A percentile compares a stretch with the other conserved stretches of the same genome.
Conservation (phyloP, 2,113 vertebrate genomes). For the Anarrhichthys ocellatus region DNA sequence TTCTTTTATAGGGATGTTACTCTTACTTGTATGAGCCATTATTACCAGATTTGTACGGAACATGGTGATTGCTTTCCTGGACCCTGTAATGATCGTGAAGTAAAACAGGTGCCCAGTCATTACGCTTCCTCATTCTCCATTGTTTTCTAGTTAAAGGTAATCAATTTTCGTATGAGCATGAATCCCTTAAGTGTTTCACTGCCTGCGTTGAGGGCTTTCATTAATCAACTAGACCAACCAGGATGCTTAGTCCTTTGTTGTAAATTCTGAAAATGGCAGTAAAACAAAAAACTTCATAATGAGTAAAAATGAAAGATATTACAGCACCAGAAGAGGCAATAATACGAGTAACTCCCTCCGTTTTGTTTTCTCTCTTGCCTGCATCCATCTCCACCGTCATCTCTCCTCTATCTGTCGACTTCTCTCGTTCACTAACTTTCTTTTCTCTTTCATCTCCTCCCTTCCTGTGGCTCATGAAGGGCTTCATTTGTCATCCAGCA, state of each 20-base stretch:
- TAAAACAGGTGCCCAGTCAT: conserved; percentile 73
- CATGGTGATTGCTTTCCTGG: conserved; percentile 62
- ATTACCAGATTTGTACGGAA: conserved; percentile 62
- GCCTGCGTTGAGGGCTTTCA: conserved; percentile 64
- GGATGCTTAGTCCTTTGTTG: conserved; percentile 25
- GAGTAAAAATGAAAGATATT: conserved; percentile 55
- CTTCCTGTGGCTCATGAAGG: conserved; percentile 51
- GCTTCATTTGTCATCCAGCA: conserved; percentile 74
- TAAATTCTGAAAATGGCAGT: conserved; percentile 27
- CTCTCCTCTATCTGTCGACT: conserved; percentile 19
- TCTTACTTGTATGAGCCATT: conserved; percentile 44
- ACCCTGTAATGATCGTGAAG: conserved; percentile 64
- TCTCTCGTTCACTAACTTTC: conserved; percentile 15
- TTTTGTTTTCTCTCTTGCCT: conserved; percentile 26
- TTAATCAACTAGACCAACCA: conserved; percentile 76
- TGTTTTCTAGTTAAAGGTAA: conserved; percentile 80
- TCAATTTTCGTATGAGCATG: conserved; percentile 72
- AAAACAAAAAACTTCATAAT: conserved; percentile 43
- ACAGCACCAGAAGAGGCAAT: conserved; percentile 32
- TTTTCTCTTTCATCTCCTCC: conserved; percentile 34
- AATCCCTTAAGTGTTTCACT: conserved; percentile 71
- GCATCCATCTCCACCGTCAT: conserved; percentile 31
- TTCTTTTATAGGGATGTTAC: conserved; percentile 34
- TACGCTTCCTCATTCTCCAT: conserved; percentile 66
- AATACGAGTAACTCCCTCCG: conserved; percentile 27